These are phyloP conservation scores for Pseudanteris insignis DNA, from an alignment of 2,888 invertebrate genomes.

Conservation along the genomic window DNA sequence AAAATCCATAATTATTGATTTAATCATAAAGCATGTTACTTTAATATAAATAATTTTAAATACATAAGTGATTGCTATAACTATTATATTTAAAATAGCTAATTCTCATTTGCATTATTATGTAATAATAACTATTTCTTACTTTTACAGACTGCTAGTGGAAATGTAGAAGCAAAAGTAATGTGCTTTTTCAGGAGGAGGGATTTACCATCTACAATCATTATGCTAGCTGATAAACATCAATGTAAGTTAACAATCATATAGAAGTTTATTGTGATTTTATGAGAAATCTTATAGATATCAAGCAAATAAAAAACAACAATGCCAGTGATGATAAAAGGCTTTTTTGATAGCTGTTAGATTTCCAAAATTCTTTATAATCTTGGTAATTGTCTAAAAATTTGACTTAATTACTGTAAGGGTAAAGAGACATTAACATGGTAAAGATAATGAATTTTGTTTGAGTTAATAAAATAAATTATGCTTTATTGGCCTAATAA, in stretches of 20 bases:
- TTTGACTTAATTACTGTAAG: constrained; percentile 63
- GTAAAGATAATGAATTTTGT: constrained; percentile 25
- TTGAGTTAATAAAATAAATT: constrained; percentile 19
- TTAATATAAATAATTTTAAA: too few species aligned
- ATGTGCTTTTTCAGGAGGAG: constrained; percentile 99
- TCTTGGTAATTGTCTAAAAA: constrained; percentile 63
- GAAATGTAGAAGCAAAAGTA: constrained; percentile 99
- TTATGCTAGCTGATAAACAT: constrained; percentile 98
- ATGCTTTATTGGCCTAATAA: constrained; percentile 14
- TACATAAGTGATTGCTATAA: too few species aligned
- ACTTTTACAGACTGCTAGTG: constrained; percentile 82
- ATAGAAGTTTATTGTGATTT: too few species aligned
- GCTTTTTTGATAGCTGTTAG: constrained; percentile 60
- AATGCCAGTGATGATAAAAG: constrained; percentile 55
- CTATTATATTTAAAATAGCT: too few species aligned
- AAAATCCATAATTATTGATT: too few species aligned
- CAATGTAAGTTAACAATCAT: constrained; percentile 80
- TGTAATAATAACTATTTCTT: too few species aligned
- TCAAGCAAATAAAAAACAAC: too few species aligned
- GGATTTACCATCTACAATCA: constrained; percentile 95
- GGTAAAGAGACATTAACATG: constrained; percentile 64
- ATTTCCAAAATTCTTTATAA: constrained; percentile 64
- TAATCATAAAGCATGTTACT: too few species aligned
- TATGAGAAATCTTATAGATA: too few species aligned
- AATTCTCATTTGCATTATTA: too few species aligned